Percentiles rank a stretch among this genome's conserved stretches.
Conservation (phyloP, 2,113 vertebrate species). For the Lagenorhynchus albirostris region DNA sequence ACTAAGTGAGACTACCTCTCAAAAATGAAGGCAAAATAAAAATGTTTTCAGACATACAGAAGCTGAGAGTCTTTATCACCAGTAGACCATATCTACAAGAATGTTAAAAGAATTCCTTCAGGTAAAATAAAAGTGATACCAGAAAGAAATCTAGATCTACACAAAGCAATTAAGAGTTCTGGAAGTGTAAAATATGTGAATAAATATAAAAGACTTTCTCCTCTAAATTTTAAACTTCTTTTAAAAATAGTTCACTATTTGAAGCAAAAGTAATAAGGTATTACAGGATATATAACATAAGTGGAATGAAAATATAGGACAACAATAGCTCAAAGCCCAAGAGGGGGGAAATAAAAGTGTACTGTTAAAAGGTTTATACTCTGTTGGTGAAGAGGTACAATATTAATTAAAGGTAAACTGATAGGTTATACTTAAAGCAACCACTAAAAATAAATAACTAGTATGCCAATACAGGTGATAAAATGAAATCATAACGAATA, state of each 20-base stretch:
- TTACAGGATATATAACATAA: not conserved
- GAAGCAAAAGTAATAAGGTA: not conserved
- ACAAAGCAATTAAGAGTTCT: not conserved
- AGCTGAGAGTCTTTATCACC: not conserved
- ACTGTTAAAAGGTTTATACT: not conserved
- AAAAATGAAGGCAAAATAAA: not conserved
- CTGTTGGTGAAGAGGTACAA: not conserved
- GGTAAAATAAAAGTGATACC: not conserved
- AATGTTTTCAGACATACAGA: not conserved
- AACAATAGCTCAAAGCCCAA: not conserved
- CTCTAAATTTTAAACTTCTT: not conserved
- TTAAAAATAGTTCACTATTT: not conserved
- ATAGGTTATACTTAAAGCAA: not conserved
- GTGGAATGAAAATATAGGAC: not conserved
- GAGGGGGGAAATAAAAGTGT: not conserved
- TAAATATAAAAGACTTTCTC: not conserved
- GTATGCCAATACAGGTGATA: not conserved
- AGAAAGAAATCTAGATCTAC: not conserved
- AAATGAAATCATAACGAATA: not conserved
- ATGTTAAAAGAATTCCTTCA: not conserved
- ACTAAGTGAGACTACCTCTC: not conserved
- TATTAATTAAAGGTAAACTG: not conserved
- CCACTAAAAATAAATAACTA: not conserved
- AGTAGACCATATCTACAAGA: not conserved
- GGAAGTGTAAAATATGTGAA: not conserved